Evolutionary conservation across 2,797 vertebrate species (phyloP), one percentile per base, ranked within the genome.

Genomic region (Sparidentex hasta): DNA sequence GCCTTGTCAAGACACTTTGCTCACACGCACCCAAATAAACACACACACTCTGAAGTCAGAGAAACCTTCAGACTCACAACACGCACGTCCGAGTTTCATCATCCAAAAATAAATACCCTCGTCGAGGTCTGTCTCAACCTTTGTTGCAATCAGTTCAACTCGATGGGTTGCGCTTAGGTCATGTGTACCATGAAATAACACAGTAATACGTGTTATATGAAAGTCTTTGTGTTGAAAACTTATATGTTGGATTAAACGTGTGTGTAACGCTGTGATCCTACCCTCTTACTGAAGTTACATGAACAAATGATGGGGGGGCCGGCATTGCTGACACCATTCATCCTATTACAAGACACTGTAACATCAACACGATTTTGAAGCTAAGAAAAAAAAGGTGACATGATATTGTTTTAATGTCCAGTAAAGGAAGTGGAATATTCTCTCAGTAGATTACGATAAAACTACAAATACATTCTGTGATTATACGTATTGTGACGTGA

Each of bases 1-100:
- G 3, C n/a, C 21, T 17, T 55, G 69, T 67, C 1, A 55, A 51
- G 66, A 70, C 20, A 43, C 21, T 52, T 67, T 58, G 11, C 27
- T 51, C 25, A 18, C 2, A 57, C 33, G 43, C 76, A 66, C 50
- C 64, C 63, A 79, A 65, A 89, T 69, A 74, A 65, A 84, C 69
- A 74, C 50, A 65, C 57, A 51, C 48, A 46, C 4, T 47, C n/a
- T 16, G 43, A 23, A 63, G 63, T 27, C 20, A 50, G 47, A 51
- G 20, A n/a, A 77, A 62, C 55, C 18, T 56, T 57, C 25, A 54
- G 16, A 57, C 21, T 16, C 13, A 54, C n/a, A 25, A 71, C 56
- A 48, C 23, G 44, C 21, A 47, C 29, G 50, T 54, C 14, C 14
- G 11, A 25, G 43, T 48, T 9, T 29, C 11, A 33, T 12, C n/a